phyloP scores from a whole-genome alignment of 2,888 invertebrate species.

The Callyntrura guangdongensis region DNA sequence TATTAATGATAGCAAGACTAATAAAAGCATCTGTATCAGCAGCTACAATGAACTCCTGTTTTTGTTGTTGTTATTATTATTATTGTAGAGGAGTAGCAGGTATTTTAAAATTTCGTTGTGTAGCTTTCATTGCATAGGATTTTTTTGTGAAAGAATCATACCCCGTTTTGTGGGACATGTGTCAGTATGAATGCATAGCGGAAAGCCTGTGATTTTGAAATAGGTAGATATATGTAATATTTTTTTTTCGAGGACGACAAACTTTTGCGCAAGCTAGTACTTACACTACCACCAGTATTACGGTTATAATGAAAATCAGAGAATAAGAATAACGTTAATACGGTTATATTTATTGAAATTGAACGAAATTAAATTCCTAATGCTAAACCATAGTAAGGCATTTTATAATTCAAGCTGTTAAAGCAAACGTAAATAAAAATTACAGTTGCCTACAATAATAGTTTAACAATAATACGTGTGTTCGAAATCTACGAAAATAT shows the following conservation, averaged over 20 bases:
- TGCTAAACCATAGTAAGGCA: no score
- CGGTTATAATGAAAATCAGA: not conserved
- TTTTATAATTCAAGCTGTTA: no score
- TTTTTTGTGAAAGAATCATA: not conserved
- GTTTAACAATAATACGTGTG: no score
- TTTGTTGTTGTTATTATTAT: not conserved
- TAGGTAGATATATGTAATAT: not conserved
- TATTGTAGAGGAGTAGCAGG: no score
- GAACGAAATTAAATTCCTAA: no score
- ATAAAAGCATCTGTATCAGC: constrained; percentile 55
- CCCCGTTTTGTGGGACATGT: constrained; percentile 13
- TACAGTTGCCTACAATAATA: no score
- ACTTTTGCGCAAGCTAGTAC: not conserved
- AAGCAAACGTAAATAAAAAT: no score
- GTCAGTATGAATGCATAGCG: not conserved
- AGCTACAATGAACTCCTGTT: constrained; percentile 14
- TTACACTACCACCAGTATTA: not conserved
- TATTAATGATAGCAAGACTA: constrained; percentile 39
- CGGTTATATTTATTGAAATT: no score
- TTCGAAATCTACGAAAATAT: no score
- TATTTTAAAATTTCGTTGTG: not conserved
- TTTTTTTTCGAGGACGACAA: not conserved
- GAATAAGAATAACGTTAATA: not conserved
- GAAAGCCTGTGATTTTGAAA: not conserved
- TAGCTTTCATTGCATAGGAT: not conserved